Percentiles rank a stretch among this genome's conserved stretches.
Conservation (phyloP, 2,113 vertebrate species). For the Myrmecophaga tridactyla region DNA sequence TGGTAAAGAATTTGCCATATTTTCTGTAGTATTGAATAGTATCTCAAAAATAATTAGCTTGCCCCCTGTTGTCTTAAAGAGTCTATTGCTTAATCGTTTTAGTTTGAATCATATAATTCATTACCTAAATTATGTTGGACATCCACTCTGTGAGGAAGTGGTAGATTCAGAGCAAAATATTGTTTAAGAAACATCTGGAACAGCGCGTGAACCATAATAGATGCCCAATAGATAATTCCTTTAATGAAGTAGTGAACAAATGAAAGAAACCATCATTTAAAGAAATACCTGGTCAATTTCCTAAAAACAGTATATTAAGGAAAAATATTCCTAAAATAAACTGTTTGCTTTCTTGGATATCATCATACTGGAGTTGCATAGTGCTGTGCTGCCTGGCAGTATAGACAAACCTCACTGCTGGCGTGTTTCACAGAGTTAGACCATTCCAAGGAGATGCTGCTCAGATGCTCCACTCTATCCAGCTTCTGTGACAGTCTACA, state of each 20-base stretch:
- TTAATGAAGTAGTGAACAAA: neutral
- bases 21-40: neutral
- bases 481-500: neutral
- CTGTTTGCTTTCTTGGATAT: neutral
- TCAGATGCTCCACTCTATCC: neutral
- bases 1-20: neutral
- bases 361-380: neutral
- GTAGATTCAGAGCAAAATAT: neutral
- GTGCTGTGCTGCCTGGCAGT: accelerated
- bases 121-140: neutral
- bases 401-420: neutral
- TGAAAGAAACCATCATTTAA: neutral
- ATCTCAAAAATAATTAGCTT: neutral
- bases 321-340: neutral
- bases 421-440: neutral
- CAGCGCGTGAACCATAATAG: neutral
- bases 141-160: neutral
- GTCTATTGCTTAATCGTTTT: neutral
- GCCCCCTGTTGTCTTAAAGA: neutral
- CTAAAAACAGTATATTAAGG: neutral
- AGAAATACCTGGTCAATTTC: neutral
- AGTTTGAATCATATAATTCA: neutral
- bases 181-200: neutral
- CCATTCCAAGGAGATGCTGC: neutral
- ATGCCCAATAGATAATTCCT: neutral